phyloP scores from a whole-genome alignment of 1,140 invertebrate genomes.

The Trichoplusia ni region DNA sequence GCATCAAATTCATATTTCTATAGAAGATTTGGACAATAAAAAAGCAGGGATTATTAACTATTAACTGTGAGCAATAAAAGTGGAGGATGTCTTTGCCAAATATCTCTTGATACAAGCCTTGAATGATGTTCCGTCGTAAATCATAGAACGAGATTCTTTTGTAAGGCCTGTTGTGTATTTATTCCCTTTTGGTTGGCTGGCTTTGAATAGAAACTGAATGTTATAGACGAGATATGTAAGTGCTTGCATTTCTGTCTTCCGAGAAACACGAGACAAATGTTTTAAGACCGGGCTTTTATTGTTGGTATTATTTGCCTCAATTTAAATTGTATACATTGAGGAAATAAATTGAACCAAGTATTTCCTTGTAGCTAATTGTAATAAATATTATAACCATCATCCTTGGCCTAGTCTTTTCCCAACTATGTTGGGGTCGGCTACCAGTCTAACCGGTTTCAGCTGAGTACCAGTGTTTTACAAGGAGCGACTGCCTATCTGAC shows the following conservation, averaged over 20 bases:
- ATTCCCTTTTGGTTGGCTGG: slow-evolving; percentile 49
- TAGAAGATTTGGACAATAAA: slow-evolving; percentile 1
- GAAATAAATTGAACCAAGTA: no score
- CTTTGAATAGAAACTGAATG: slow-evolving; percentile 40
- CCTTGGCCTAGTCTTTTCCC: no score
- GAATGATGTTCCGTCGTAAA: slow-evolving; percentile 53
- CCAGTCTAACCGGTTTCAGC: no score
- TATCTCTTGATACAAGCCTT: slow-evolving; percentile 31
- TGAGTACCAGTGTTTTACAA: no score
- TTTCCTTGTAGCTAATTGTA: no score
- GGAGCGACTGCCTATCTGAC: no score
- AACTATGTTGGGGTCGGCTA: no score
- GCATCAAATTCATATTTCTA: background rate
- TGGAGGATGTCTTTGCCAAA: slow-evolving; percentile 36
- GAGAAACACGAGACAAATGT: background rate
- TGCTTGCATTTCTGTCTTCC: slow-evolving; percentile 11
- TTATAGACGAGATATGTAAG: slow-evolving; percentile 9
- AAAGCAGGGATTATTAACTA: slow-evolving; percentile 29
- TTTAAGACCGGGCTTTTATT: background rate
- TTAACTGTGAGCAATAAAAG: slow-evolving; percentile 32
- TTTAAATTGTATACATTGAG: no score
- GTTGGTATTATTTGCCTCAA: no score
- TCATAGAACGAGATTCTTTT: slow-evolving; percentile 43
- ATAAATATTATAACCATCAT: no score
- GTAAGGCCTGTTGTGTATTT: slow-evolving; percentile 45